These are phyloP conservation scores for Chiridota heheva DNA, from an alignment of 35 echinoderm and acorn worm genomes.

Conservation along the genomic window DNA sequence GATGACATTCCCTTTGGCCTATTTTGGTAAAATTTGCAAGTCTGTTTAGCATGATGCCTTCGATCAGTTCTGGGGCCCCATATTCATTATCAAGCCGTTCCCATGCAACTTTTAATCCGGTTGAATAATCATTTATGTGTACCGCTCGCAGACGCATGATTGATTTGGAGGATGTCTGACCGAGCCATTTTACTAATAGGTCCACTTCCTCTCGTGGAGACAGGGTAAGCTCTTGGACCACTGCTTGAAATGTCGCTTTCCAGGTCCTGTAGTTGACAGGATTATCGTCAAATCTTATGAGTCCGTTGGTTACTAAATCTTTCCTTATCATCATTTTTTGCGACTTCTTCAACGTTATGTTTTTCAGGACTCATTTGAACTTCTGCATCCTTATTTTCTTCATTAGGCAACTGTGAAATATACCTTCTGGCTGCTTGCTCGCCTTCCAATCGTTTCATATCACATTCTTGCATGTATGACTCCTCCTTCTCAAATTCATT, in stretches of 20 bases:
- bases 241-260: conserved; percentile 31
- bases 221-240: background rate
- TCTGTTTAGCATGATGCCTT: conserved; percentile 29
- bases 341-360: too few species aligned
- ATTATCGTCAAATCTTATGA: background rate
- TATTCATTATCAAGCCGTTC: conserved; percentile 48
- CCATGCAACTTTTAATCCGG: conserved; percentile 35
- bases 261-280: conserved; percentile 16
- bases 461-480: conserved; percentile 12
- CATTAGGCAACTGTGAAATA: too few species aligned
- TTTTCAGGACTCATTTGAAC: too few species aligned
- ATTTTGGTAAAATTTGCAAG: conserved; percentile 33
- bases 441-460: conserved; percentile 7
- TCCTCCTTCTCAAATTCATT: conserved; percentile 21
- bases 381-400: too few species aligned
- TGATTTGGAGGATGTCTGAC: background rate
- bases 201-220: conserved; percentile 50
- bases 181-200: conserved; percentile 52
- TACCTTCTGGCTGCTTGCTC: too few species aligned
- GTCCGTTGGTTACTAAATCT: conserved; percentile 12
- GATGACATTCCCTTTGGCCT: background rate
- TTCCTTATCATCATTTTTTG: too few species aligned
- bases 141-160: conserved; percentile 27
- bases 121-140: background rate
- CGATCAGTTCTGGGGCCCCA: conserved; percentile 50